Base-by-base conservation (phyloP, 2,797 vertebrate genomes). In the Arnoldichthys spilopterus region DNA sequence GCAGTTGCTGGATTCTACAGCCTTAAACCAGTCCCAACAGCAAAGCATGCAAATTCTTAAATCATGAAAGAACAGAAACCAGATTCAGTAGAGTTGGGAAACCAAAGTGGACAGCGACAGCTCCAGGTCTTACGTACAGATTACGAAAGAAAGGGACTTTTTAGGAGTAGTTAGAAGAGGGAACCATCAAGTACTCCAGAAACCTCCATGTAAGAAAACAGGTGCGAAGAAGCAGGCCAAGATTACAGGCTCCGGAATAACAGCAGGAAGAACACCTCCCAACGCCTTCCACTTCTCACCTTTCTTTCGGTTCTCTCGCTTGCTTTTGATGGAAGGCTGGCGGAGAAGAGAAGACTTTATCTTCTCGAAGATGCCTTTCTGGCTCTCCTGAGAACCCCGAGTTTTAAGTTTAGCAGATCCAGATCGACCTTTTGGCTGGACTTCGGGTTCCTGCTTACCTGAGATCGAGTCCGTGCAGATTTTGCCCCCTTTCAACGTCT, bases 281-380 rank as follows among this genome's bases (percentile, higher is more conserved):
- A 72, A 34, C 15, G 45, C n/a, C 40, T 1, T 64, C 4, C 32
- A 61, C n/a, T 66, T 76, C 79, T 85, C 83, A 84, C 84, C 80
- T 84, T 66, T 37, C 37, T 40, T 83, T 8, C 32, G 26, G 20
- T 12, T 49, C 69, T 70, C 77, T 59, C 45, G 61, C 82, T 84
- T 88, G 63, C 51, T 78, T 32, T 53, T 75, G 61, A 32, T 70
- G 58, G 28, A 53, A 32, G 71, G 74, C 43, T 28, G 22, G 59
- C 24, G 28, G 51, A 51, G 32, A 6, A 76, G 66, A 11, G 58
- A 30, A 63, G 9, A 30, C 28, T 32, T 61, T 5, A 30, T 75
- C 62, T 56, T 76, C 43, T 61, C 64, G 34, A n/a, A 2, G 53
- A 22, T 64, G 28, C 54, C 26, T 54, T 28, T 58, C 61, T 26